Evolutionary conservation across 1,140 invertebrate species (phyloP).

Genomic region (Maconellicoccus hirsutus): DNA sequence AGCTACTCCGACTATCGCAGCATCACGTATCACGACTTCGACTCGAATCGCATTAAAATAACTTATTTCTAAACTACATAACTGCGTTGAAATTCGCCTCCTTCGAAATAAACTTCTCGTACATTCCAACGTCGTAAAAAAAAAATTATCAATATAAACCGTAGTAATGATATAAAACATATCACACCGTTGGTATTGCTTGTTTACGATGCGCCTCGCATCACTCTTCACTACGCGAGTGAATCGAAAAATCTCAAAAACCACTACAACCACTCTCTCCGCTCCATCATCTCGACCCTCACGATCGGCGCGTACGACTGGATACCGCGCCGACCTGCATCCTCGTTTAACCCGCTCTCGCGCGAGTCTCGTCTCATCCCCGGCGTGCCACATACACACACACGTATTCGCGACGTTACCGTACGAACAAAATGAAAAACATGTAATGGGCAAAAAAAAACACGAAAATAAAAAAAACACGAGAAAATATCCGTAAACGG

Average conservation of each 20-base stretch:
- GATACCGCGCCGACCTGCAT: no score
- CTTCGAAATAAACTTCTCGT: background rate
- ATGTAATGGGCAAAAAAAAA: background rate
- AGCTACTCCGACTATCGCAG: no score
- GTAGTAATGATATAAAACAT: constrained; percentile 6
- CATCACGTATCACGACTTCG: background rate
- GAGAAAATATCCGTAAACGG: background rate
- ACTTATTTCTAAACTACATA: background rate
- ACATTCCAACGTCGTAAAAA: background rate
- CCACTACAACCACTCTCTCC: no score
- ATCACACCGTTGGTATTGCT: background rate
- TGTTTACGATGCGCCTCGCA: background rate
- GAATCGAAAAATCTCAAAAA: no score
- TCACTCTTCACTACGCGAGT: no score
- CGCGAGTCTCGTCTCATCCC: no score
- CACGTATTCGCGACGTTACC: background rate
- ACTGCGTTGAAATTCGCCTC: background rate
- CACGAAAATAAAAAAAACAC: background rate
- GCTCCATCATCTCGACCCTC: no score
- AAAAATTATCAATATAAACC: background rate
- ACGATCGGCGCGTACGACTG: no score
- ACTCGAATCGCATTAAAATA: background rate
- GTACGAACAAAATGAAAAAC: background rate
- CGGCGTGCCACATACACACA: background rate
- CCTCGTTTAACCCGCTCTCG: no score